Conservation (phyloP, 1,140 invertebrate genomes). For the Drosophila busckii region DNA sequence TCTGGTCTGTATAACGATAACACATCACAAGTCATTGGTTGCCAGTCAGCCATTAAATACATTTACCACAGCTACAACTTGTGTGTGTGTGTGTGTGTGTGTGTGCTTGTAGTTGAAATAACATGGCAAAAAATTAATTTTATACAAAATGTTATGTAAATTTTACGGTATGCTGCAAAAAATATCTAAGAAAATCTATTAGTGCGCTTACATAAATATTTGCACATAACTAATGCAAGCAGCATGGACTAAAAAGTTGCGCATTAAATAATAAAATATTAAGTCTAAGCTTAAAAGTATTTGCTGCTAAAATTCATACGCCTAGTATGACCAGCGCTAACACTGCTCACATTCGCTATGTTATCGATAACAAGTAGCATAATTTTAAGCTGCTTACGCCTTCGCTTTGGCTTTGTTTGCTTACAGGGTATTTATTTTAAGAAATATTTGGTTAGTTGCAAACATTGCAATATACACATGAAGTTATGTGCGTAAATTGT, state of each 20-base stretch:
- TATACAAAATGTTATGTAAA: slow-evolving; percentile 49
- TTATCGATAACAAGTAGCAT: no score
- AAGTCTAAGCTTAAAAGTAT: no score
- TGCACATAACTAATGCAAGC: background rate
- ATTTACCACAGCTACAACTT: slow-evolving; percentile 14
- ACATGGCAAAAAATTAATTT: slow-evolving; percentile 64
- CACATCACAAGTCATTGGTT: slow-evolving; percentile 69
- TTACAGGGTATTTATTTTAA: slow-evolving; percentile 16
- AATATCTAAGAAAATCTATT: slow-evolving; percentile 54
- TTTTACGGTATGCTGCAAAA: slow-evolving; percentile 27
- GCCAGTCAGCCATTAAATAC: slow-evolving; percentile 63
- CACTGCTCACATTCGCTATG: no score
- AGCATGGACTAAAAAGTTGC: no score
- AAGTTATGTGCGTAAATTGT: slow-evolving; percentile 30
- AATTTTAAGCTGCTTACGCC: no score
- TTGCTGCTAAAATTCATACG: no score
- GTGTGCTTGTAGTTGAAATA: slow-evolving; percentile 52
- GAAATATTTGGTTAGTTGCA: slow-evolving; percentile 52
- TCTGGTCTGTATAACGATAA: slow-evolving; percentile 62
- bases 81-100: slow-evolving; percentile 1
- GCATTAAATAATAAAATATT: no score
- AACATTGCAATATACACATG: slow-evolving; percentile 46
- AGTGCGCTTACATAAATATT: slow-evolving; percentile 28
- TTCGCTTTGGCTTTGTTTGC: background rate
- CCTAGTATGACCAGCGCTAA: no score